phyloP scores from a whole-genome alignment of 2,888 invertebrate species.

The Vandiemenella viatica region DNA sequence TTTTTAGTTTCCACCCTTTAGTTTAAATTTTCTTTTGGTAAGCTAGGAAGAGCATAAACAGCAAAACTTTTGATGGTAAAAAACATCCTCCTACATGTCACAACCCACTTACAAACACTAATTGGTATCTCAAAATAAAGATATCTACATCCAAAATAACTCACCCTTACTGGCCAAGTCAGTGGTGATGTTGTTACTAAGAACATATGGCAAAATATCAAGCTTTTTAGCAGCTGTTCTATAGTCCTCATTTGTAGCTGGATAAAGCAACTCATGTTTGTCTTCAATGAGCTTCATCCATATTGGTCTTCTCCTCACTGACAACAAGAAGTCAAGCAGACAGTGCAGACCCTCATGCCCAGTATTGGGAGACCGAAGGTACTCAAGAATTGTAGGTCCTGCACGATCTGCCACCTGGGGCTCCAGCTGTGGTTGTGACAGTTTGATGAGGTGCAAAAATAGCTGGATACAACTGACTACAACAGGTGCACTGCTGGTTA shows the following conservation, averaged over 20 bases:
- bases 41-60: too few species aligned
- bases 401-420: slow-evolving; percentile 11
- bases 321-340: slow-evolving; percentile 10
- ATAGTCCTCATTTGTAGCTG: slow-evolving; percentile 2
- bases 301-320: neutral
- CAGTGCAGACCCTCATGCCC: slow-evolving; percentile 27
- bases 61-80: too few species aligned
- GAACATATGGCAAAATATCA: slow-evolving; percentile 6
- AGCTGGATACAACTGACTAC: slow-evolving; percentile 15
- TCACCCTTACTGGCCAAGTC: too few species aligned
- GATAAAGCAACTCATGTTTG: slow-evolving; percentile 6
- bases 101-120: too few species aligned
- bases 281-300: slow-evolving; percentile 2
- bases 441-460: slow-evolving; percentile 11
- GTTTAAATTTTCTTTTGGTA: too few species aligned
- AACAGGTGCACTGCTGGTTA: slow-evolving; percentile 14
- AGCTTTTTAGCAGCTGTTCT: neutral
- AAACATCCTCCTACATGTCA: too few species aligned
- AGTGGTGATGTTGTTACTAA: too few species aligned
- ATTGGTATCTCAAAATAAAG: too few species aligned
- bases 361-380: slow-evolving; percentile 13
- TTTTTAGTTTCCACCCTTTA: too few species aligned
- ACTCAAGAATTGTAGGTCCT: slow-evolving; percentile 8
- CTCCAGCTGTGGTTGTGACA: slow-evolving; percentile 12
- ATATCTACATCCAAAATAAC: too few species aligned